phyloP scores from a whole-genome alignment of 1,140 invertebrate species.

The Mizuhopecten yessoensis region DNA sequence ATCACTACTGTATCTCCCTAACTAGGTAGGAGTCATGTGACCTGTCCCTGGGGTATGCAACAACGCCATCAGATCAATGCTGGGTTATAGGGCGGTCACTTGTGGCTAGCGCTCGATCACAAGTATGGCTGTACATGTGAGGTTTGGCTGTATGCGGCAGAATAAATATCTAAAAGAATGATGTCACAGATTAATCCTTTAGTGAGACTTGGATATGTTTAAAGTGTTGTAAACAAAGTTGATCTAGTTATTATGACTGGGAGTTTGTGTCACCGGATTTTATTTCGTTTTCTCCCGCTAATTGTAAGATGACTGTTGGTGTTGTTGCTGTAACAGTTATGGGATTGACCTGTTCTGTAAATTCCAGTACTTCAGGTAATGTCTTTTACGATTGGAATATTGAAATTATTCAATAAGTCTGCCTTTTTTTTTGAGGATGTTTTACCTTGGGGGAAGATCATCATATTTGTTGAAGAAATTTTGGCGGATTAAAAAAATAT shows the following conservation, averaged over 20 bases:
- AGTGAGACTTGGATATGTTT: neutral
- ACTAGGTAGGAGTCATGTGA: neutral
- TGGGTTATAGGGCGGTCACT: neutral
- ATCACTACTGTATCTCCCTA: neutral
- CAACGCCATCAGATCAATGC: neutral
- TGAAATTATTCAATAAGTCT: neutral
- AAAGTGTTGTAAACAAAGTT: neutral
- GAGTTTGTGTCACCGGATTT: neutral
- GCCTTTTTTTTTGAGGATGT: too few relatives aligned
- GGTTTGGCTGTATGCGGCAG: neutral
- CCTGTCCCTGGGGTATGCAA: neutral
- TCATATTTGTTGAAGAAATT: too few relatives aligned
- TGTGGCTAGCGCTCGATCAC: neutral
- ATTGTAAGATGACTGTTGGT: neutral
- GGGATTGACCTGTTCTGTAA: neutral
- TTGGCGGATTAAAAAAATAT: too few relatives aligned
- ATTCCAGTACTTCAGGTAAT: neutral
- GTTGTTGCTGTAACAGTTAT: neutral
- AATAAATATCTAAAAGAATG: neutral
- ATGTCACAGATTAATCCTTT: neutral
- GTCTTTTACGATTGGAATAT: too few relatives aligned
- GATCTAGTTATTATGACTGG: neutral
- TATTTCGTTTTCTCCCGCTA: neutral
- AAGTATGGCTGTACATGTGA: neutral
- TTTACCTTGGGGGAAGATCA: too few relatives aligned